Conservation (phyloP, 2,113 vertebrate species). For the Salvelinus alpinus region DNA sequence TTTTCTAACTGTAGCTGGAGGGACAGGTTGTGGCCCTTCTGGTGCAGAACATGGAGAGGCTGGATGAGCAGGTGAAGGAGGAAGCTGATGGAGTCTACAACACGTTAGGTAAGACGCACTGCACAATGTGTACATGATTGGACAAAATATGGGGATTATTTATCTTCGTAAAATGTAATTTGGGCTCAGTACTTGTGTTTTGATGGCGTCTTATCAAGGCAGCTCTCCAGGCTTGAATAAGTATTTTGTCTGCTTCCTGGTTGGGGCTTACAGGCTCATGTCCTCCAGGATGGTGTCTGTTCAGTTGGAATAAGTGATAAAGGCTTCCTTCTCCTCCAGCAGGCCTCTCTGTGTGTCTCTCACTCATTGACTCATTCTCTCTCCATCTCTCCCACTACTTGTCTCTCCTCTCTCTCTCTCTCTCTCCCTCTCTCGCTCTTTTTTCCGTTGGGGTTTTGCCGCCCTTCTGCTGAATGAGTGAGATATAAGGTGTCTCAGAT, state of each 20-base stretch:
- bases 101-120: constrained; percentile 83
- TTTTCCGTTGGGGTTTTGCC: neutral
- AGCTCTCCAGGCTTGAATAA: constrained; percentile 69
- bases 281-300: constrained; percentile 66
- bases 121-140: neutral
- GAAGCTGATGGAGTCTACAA: constrained; percentile 96
- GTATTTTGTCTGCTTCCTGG: constrained; percentile 67
- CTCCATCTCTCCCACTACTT: constrained; percentile 10
- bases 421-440: neutral
- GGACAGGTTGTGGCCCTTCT: constrained; percentile 94
- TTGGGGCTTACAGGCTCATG: constrained; percentile 61
- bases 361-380: neutral
- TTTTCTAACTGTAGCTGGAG: constrained; percentile 77
- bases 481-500: constrained; percentile 56
- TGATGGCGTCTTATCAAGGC: constrained; percentile 31
- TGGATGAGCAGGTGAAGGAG: constrained; percentile 93
- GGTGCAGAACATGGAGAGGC: constrained; percentile 95
- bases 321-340: constrained; percentile 21
- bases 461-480: constrained; percentile 37
- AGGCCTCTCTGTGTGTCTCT: constrained; percentile 4
- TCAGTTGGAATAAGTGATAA: constrained; percentile 67
- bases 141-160: too few species aligned
- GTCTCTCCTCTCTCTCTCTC: constrained; percentile 19
- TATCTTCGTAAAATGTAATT: neutral
- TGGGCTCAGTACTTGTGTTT: neutral